Evolutionary conservation across 1,140 invertebrate genomes (phyloP).

Genomic region (Andricus grossulariae): DNA sequence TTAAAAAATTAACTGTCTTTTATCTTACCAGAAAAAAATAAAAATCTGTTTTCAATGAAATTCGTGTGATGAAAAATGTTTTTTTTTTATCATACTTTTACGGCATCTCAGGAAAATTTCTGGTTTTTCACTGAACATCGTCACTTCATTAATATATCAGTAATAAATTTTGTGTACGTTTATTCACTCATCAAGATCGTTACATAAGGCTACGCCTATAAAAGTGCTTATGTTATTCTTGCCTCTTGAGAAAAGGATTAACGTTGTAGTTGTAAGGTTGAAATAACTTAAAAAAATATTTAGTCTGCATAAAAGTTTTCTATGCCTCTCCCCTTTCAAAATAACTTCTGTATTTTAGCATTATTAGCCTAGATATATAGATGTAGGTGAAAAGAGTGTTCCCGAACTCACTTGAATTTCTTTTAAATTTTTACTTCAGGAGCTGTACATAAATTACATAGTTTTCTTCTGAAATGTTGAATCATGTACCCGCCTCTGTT

Average conservation of each 20-base stretch:
- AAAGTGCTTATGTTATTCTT: background rate
- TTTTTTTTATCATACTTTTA: too few relatives aligned
- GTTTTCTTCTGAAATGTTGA: too few relatives aligned
- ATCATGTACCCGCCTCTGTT: too few relatives aligned
- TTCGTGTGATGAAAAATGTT: background rate
- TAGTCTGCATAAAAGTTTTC: background rate
- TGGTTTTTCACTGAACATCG: background rate
- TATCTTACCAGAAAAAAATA: background rate
- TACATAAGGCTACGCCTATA: constrained; percentile 18
- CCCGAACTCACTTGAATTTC: too few relatives aligned
- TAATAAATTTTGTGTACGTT: background rate
- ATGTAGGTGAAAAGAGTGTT: too few relatives aligned
- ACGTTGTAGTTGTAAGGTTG: background rate
- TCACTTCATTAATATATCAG: constrained; percentile 12
- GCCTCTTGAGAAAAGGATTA: background rate
- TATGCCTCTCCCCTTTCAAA: too few relatives aligned
- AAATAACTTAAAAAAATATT: background rate
- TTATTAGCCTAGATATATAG: too few relatives aligned
- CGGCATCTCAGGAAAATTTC: background rate
- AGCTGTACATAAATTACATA: too few relatives aligned
- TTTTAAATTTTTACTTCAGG: too few relatives aligned
- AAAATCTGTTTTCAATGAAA: background rate
- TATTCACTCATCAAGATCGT: background rate
- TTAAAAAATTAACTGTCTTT: background rate
- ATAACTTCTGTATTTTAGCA: too few relatives aligned